phyloP scores from a whole-genome alignment of 2,888 invertebrate genomes.

The Cantharis nigra region DNA sequence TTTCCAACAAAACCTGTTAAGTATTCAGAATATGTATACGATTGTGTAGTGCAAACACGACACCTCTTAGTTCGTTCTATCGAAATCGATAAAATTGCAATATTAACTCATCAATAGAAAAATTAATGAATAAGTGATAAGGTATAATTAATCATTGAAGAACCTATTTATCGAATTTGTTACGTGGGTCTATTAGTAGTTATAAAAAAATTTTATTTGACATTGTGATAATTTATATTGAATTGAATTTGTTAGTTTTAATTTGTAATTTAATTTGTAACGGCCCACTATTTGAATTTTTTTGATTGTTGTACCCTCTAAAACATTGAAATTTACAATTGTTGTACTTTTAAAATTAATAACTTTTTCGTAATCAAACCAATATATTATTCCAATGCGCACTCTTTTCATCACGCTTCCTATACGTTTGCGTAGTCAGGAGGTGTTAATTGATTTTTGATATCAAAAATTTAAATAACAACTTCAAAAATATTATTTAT shows the following conservation, averaged over 20 bases:
- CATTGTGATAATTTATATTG: slow-evolving; percentile 17
- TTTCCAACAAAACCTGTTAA: not conserved
- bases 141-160: not conserved
- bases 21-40: not conserved
- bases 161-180: not conserved
- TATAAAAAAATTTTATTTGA: slow-evolving; percentile 11
- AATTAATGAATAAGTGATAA: not conserved
- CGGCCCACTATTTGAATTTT: slow-evolving; percentile 5
- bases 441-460: not conserved
- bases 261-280: slow-evolving; percentile 15
- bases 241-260: slow-evolving; percentile 17
- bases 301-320: not conserved
- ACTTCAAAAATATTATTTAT: not conserved
- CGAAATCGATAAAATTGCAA: not conserved
- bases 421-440: not conserved
- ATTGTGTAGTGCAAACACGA: not conserved
- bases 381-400: not conserved
- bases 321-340: not conserved
- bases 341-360: not conserved
- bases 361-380: not conserved
- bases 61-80: not conserved
- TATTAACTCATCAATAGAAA: not conserved
- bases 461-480: not conserved
- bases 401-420: not conserved
- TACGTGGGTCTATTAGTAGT: slow-evolving; percentile 6